Evolutionary conservation across 1,140 invertebrate genomes (phyloP), one percentile per base, ranked within the genome.

Genomic region (Aphidius ervi): DNA sequence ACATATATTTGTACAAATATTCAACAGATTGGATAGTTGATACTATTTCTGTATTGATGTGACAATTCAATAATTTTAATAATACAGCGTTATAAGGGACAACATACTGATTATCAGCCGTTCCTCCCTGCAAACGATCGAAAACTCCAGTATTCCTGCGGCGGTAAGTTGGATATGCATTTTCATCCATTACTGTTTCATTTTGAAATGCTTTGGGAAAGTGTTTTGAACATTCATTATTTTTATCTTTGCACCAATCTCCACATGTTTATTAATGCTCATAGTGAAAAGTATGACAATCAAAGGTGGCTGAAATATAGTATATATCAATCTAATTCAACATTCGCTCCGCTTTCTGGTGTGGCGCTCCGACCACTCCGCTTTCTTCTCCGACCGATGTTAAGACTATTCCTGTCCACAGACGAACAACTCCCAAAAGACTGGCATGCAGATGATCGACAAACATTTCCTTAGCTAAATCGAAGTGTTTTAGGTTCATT

Each of bases 161-260:
- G 72, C 64, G 23, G 67, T 66, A n/a, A 64, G 64, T 41, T 66
- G 66, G 42, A 67, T 61, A 23, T 40, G 69, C 74, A 50, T 66
- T 65, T 20, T 55, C 50, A 2, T 63, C 40, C 48, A 77, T 69
- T 31, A 31, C n/a, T 40, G 71, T 74, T 53, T 66, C 65, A 31
- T 55, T 54, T 4, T 63, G 41, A 52, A 77, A 69, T 10, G 16
- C 52, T 59, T 62, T 59, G n/a, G 74, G 75, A 66, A 65, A 80
- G 10, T 53, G 39, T 63, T 81, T 80, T 0, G 66, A 62, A 63
- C 76, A 77, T 52, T 69, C 68, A 45, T 66, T 68, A 56, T 70
- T 60, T 37, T 43, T 48, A 70, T 74, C 74, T 41, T 52, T 37
- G 56, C 78, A 79, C 7, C 71, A 70, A 46, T 68, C 48, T 8